Conservation (phyloP, 2,888 invertebrate genomes). For the Eristalinus aeneus region DNA sequence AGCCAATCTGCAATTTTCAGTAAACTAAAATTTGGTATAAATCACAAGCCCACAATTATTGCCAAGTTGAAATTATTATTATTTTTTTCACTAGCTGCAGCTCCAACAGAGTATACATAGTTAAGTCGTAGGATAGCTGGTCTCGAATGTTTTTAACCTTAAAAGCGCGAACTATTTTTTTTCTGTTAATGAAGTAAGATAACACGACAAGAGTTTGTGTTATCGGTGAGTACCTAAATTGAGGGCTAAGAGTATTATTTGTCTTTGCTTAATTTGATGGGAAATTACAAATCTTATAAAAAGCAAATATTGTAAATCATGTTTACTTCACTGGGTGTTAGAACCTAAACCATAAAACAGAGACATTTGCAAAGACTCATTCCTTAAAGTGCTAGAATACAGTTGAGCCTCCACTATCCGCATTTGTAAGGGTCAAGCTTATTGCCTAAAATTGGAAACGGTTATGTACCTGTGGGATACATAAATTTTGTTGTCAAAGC, state of each 20-base stretch:
- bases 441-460: too few relatives aligned
- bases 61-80: conserved; percentile 21
- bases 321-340: neutral
- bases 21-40: conserved; percentile 31
- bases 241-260: neutral
- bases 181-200: neutral
- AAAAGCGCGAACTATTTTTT: neutral
- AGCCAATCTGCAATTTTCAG: conserved; percentile 62
- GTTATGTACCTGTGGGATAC: too few relatives aligned
- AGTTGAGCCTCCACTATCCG: too few relatives aligned
- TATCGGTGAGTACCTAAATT: conserved; percentile 19
- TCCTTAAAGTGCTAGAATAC: too few relatives aligned
- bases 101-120: conserved; percentile 23
- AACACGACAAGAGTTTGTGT: neutral
- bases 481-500: too few relatives aligned
- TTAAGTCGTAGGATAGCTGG: conserved; percentile 49
- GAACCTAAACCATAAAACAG: neutral
- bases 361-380: too few relatives aligned
- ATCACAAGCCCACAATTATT: conserved; percentile 39
- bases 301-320: neutral
- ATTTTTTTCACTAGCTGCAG: conserved; percentile 24
- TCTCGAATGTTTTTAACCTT: conserved; percentile 11
- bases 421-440: too few relatives aligned
- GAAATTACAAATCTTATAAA: neutral
- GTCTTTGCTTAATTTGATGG: conserved; percentile 43